phyloP scores from a whole-genome alignment of 2,113 vertebrate genomes.

The Platysteira castanea region DNA sequence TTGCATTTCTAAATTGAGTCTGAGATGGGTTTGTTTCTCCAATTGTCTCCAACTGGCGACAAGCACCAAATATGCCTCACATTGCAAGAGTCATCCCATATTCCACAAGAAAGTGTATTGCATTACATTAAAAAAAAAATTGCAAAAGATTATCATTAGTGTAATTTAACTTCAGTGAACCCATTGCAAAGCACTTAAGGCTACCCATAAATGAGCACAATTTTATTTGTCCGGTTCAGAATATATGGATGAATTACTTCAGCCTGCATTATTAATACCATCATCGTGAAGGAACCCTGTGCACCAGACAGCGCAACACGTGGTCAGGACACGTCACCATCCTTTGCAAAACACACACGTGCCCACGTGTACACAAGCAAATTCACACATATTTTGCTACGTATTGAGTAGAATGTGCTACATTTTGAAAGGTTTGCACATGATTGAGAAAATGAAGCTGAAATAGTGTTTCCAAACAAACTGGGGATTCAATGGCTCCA shows the following conservation, averaged over 20 bases:
- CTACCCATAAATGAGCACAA: neutral
- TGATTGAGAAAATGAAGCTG: neutral
- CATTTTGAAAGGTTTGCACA: neutral
- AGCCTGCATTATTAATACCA: neutral
- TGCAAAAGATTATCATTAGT: neutral
- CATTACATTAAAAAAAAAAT: neutral
- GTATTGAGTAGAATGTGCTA: neutral
- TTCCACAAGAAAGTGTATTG: neutral
- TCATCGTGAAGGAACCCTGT: neutral
- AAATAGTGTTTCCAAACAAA: neutral
- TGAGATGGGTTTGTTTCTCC: neutral
- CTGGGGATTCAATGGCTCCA: neutral
- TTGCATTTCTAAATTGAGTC: neutral
- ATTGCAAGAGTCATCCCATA: neutral
- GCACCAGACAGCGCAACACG: neutral
- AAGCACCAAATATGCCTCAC: neutral
- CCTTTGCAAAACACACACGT: neutral
- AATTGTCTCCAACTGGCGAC: neutral
- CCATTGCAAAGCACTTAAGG: neutral
- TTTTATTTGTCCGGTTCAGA: neutral
- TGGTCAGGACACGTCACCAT: neutral
- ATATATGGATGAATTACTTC: neutral
- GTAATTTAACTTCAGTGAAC: neutral
- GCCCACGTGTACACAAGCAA: fast-evolving
- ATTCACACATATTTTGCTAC: neutral